Percentiles rank a stretch among this genome's conserved stretches.
Conservation (phyloP, 1,140 invertebrate genomes). For the Hypothenemus hampei region DNA sequence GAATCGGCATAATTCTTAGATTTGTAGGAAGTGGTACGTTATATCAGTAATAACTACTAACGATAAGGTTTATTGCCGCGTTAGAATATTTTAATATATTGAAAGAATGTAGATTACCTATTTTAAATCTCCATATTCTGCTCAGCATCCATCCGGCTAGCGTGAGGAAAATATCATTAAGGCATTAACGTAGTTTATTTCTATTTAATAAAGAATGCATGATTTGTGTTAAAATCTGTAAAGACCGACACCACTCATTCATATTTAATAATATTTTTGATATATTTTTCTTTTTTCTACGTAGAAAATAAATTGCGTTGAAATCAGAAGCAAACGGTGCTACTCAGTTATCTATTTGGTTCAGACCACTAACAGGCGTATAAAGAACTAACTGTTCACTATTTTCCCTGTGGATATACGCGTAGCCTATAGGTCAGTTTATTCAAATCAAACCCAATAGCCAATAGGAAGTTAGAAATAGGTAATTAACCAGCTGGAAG, state of each 20-base stretch:
- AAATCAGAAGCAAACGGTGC: too few relatives aligned
- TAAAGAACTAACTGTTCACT: too few relatives aligned
- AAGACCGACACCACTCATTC: neutral
- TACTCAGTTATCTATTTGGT: too few relatives aligned
- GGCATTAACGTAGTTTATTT: neutral
- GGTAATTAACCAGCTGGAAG: constrained; percentile 13
- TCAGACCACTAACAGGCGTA: too few relatives aligned
- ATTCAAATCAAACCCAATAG: constrained; percentile 13
- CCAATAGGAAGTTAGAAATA: constrained; percentile 11
- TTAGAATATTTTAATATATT: constrained; percentile 2
- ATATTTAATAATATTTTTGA: neutral
- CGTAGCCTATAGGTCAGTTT: neutral
- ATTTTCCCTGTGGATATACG: too few relatives aligned
- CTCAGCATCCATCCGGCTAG: neutral
- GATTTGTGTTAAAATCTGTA: neutral
- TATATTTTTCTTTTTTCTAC: too few relatives aligned
- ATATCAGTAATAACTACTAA: constrained; percentile 1
- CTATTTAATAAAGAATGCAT: neutral
- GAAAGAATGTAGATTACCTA: constrained; percentile 1
- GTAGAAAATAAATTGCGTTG: too few relatives aligned
- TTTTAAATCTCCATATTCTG: constrained; percentile 11
- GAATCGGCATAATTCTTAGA: neutral
- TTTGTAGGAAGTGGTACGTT: constrained; percentile 1
- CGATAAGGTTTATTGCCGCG: neutral
- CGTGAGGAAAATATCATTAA: constrained; percentile 9